phyloP scores from a whole-genome alignment of 2,888 invertebrate species.

The Deilephila porcellus region DNA sequence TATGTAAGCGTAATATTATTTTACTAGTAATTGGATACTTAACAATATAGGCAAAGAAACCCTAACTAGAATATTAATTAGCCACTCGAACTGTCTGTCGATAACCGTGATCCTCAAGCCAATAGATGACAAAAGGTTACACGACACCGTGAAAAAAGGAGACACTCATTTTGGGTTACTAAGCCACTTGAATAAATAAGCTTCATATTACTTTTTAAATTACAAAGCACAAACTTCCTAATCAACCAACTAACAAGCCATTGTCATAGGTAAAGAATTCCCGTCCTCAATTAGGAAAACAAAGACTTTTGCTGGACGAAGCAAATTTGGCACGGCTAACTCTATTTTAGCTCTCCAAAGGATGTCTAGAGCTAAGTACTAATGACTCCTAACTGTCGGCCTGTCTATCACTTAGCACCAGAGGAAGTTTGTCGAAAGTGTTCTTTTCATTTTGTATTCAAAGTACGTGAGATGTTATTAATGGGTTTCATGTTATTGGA shows the following conservation, averaged over 20 bases:
- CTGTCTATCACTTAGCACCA: constrained; percentile 17
- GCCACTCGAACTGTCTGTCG: too few relatives aligned
- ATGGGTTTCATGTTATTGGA: neutral
- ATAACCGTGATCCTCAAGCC: too few relatives aligned
- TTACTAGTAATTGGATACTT: too few relatives aligned
- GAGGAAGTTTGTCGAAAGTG: neutral
- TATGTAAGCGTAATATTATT: too few relatives aligned
- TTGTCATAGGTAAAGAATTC: constrained; percentile 1
- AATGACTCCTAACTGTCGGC: constrained; percentile 18
- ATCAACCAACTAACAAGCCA: neutral
- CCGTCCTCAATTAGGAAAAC: neutral
- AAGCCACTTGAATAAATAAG: too few relatives aligned
- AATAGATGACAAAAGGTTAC: too few relatives aligned
- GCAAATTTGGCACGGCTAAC: constrained; percentile 26
- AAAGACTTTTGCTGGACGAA: constrained; percentile 20
- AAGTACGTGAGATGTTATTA: constrained; percentile 6
- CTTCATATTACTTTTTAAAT: too few relatives aligned
- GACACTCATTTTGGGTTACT: too few relatives aligned
- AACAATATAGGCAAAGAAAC: too few relatives aligned
- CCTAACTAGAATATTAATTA: too few relatives aligned
- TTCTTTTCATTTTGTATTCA: neutral
- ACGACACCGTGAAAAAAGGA: too few relatives aligned
- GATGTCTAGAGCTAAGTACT: constrained; percentile 26
- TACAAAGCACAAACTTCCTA: neutral
- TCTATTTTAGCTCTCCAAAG: constrained; percentile 27